These are phyloP conservation scores for cat (Felis catus) DNA, from an alignment of 2,113 vertebrate genomes.

Conservation along the genomic window DNA sequence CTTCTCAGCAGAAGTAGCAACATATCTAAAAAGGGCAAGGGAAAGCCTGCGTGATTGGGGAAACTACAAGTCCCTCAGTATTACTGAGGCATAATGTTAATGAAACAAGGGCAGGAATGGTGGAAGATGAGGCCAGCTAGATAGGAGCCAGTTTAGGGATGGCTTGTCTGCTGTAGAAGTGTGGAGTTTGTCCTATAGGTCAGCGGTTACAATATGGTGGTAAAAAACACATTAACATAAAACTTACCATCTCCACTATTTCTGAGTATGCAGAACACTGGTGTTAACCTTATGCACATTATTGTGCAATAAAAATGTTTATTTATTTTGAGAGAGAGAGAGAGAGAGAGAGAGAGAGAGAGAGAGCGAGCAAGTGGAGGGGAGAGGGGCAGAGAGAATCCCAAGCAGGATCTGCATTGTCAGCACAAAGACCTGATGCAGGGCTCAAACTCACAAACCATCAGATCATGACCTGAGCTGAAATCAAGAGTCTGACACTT, in stretches of 20 bases:
- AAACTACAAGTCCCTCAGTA: neutral
- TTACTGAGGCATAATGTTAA: neutral
- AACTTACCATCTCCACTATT: neutral
- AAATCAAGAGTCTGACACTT: too few relatives aligned
- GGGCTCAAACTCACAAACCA: too few relatives aligned
- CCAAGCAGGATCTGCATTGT: too few relatives aligned
- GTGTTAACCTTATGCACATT: neutral
- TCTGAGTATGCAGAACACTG: neutral
- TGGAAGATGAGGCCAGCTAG: neutral
- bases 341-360: too few relatives aligned
- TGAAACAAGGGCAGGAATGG: neutral
- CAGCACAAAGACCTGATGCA: too few relatives aligned
- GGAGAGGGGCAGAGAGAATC: too few relatives aligned
- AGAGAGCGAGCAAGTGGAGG: too few relatives aligned
- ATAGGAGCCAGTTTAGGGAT: neutral
- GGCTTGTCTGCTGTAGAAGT: neutral
- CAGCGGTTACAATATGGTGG: neutral
- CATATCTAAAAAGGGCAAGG: neutral
- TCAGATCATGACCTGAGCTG: too few relatives aligned
- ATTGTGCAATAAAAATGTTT: neutral
- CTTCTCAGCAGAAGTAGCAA: neutral
- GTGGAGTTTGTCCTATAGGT: neutral
- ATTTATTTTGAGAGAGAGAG: too few relatives aligned
- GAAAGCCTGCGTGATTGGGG: neutral
- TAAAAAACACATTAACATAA: neutral